Percentiles rank a stretch among this genome's conserved stretches.
These are phyloP conservation scores for Lasioglossum zephyrum DNA, from an alignment of 2,888 invertebrate genomes.

Conservation along the genomic window DNA sequence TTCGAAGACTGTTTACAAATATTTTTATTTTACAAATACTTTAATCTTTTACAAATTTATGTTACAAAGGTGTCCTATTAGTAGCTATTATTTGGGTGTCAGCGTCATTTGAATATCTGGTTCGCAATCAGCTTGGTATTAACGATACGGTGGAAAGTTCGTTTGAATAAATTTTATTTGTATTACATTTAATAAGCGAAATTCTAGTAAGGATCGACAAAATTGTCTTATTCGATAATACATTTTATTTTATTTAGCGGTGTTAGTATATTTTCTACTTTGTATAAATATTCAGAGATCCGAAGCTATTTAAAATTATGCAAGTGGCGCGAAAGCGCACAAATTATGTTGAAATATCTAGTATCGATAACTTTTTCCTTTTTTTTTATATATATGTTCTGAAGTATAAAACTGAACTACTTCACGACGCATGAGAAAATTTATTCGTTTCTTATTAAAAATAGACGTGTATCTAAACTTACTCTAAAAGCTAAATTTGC, in stretches of 20 bases:
- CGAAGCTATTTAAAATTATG: constrained; percentile 45
- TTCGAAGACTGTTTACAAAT: constrained; percentile 26
- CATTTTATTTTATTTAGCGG: constrained; percentile 27
- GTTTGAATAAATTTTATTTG: constrained; percentile 29
- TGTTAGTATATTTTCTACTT: constrained; percentile 37
- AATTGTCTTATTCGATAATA: constrained; percentile 29
- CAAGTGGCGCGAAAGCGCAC: constrained; percentile 17
- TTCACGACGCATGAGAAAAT: constrained; percentile 30
- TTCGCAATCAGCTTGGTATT: constrained; percentile 29
- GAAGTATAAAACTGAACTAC: constrained; percentile 56
- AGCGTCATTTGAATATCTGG: constrained; percentile 19
- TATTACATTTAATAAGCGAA: constrained; percentile 41
- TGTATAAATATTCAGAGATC: constrained; percentile 26
- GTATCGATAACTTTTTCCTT: constrained; percentile 13
- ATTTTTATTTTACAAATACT: constrained; percentile 55
- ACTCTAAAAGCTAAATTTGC: constrained; percentile 51
- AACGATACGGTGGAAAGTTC: constrained; percentile 12
- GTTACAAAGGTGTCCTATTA: constrained; percentile 36
- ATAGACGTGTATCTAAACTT: constrained; percentile 48
- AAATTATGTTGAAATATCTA: constrained; percentile 40
- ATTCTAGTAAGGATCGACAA: constrained; percentile 32
- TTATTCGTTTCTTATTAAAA: constrained; percentile 55
- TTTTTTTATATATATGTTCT: constrained; percentile 8
- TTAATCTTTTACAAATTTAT: constrained; percentile 54
- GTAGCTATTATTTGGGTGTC: constrained; percentile 25